These are phyloP conservation scores for Elysia crispata DNA, from an alignment of 2,888 invertebrate species.

Conservation along the genomic window DNA sequence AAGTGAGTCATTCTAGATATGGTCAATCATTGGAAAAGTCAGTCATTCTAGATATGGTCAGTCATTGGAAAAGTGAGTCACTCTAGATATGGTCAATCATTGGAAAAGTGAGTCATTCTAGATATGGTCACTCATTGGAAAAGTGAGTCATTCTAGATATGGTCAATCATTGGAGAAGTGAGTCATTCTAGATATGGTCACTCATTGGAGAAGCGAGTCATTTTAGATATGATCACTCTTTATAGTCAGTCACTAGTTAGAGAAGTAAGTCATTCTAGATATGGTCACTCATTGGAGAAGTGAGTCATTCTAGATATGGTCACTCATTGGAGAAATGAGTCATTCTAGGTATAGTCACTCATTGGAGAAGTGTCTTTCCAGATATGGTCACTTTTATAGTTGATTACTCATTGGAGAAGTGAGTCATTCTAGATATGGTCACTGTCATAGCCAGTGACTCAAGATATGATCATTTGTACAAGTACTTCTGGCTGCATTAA, in stretches of 20 bases:
- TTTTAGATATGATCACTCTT: background rate
- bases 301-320: conserved; percentile 55
- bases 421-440: background rate
- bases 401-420: too few species aligned
- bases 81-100: too few species aligned
- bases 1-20: background rate
- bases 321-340: conserved; percentile 68
- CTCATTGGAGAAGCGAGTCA: background rate
- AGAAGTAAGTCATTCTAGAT: conserved; percentile 59
- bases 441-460: background rate
- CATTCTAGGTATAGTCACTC: background rate
- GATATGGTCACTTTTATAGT: too few species aligned
- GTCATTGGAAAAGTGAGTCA: too few species aligned
- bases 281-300: conserved; percentile 69
- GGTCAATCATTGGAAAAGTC: background rate
- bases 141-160: background rate
- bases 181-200: background rate
- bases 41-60: background rate
- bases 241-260: conserved; percentile 68
- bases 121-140: background rate
- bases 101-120: background rate
- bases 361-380: too few species aligned
- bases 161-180: too few species aligned
- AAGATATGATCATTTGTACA: background rate
- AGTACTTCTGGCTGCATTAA: too few species aligned